Evolutionary conservation across 2,113 vertebrate species (phyloP).

Genomic region (Phylloscopus trochiloides): DNA sequence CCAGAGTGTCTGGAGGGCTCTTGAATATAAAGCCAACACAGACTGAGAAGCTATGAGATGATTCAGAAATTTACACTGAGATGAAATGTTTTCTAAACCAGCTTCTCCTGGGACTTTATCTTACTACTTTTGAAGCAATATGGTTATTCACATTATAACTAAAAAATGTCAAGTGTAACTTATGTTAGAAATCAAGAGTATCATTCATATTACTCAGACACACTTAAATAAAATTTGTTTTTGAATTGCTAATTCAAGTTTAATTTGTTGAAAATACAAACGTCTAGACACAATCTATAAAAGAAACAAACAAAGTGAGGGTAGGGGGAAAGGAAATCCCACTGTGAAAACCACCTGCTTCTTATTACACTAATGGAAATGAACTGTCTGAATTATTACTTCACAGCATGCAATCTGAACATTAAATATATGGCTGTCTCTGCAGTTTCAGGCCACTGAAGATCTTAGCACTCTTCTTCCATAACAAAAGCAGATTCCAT

Average conservation of each 20-base stretch:
- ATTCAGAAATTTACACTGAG: background rate
- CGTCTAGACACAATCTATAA: conserved; percentile 49
- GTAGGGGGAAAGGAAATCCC: conserved; percentile 28
- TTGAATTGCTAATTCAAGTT: conserved; percentile 27
- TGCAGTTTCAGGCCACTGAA: conserved; percentile 16
- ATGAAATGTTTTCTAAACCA: background rate
- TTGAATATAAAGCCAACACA: background rate
- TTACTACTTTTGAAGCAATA: background rate
- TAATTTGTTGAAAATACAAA: conserved; percentile 43
- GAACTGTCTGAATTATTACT: conserved; percentile 45
- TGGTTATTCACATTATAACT: background rate
- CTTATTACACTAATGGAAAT: conserved; percentile 40
- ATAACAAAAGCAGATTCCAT: conserved; percentile 4
- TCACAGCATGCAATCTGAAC: conserved; percentile 31
- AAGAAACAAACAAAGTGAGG: conserved; percentile 28
- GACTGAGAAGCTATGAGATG: background rate
- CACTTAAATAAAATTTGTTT: conserved; percentile 16
- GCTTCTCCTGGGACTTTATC: background rate
- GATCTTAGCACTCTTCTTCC: conserved; percentile 4
- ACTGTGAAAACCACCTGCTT: conserved; percentile 47
- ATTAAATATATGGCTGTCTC: background rate
- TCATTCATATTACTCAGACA: background rate
- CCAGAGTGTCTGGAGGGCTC: background rate
- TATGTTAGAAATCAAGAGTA: background rate
- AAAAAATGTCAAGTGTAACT: background rate